Evolutionary conservation across 2,888 invertebrate species (phyloP).

Genomic region (Melanchra persicariae): DNA sequence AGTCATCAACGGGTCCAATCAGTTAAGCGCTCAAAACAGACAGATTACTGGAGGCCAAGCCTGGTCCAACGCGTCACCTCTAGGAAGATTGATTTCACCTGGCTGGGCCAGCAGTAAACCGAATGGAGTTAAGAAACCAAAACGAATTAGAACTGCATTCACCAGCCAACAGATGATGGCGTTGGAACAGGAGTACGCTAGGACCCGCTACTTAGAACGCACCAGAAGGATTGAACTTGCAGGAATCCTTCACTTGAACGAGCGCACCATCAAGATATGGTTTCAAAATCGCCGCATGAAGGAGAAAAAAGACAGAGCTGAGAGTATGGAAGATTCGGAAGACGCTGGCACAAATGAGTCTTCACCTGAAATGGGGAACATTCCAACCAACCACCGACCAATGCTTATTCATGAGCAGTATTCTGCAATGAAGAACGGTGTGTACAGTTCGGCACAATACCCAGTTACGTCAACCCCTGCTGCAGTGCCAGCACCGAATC

Average conservation of each 20-base stretch:
- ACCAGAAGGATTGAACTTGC: slow-evolving; percentile 93
- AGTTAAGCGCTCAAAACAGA: slow-evolving; percentile 51
- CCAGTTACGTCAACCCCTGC: slow-evolving; percentile 64
- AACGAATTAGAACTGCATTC: slow-evolving; percentile 95
- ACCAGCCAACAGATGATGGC: slow-evolving; percentile 94
- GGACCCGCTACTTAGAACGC: slow-evolving; percentile 93
- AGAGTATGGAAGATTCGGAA: slow-evolving; percentile 75
- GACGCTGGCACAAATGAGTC: slow-evolving; percentile 76
- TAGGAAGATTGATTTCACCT: slow-evolving; percentile 54
- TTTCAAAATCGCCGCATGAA: slow-evolving; percentile 96
- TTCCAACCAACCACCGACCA: slow-evolving; percentile 60
- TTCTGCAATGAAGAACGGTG: slow-evolving; percentile 59
- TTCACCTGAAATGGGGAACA: slow-evolving; percentile 67
- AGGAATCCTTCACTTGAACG: slow-evolving; percentile 71
- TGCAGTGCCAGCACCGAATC: slow-evolving; percentile 36
- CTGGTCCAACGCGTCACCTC: slow-evolving; percentile 48
- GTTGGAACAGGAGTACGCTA: slow-evolving; percentile 94
- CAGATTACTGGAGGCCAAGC: slow-evolving; percentile 41
- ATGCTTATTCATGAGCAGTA: slow-evolving; percentile 69
- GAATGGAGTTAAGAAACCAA: slow-evolving; percentile 81
- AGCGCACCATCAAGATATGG: slow-evolving; percentile 94
- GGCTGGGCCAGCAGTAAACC: slow-evolving; percentile 65
- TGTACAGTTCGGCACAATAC: slow-evolving; percentile 43
- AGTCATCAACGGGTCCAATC: slow-evolving; percentile 44
- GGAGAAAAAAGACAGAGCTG: slow-evolving; percentile 91